A percentile compares a stretch with the other conserved stretches of the same genome.
Conservation (phyloP, 1,140 invertebrate species). For the Carcinoscorpius rotundicauda region DNA sequence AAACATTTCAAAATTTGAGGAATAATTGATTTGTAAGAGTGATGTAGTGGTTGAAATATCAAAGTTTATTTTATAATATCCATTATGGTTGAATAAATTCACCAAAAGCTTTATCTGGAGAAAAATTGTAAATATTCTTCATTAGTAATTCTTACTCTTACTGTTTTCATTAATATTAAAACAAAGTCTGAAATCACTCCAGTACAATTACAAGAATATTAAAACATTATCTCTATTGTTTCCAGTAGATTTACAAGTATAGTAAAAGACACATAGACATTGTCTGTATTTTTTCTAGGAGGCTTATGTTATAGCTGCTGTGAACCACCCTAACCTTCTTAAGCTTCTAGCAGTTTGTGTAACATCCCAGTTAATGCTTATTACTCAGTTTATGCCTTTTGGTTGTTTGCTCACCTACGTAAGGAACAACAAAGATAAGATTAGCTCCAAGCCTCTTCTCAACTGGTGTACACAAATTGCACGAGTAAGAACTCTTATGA, state of each 20-base stretch:
- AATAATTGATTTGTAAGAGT: too few species aligned
- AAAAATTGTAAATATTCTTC: too few species aligned
- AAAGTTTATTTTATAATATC: too few species aligned
- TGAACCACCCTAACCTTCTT: conserved; percentile 89
- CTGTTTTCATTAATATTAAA: too few species aligned
- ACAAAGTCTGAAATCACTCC: too few species aligned
- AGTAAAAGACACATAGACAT: too few species aligned
- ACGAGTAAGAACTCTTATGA: conserved; percentile 39
- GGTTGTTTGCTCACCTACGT: conserved; percentile 94
- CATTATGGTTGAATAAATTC: too few species aligned
- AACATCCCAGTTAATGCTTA: conserved; percentile 93
- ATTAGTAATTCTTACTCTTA: too few species aligned
- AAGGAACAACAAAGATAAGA: conserved; percentile 78
- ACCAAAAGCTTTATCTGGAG: too few species aligned
- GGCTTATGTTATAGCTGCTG: conserved; percentile 95
- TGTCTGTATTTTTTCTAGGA: conserved; percentile 39
- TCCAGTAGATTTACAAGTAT: conserved; percentile 8
- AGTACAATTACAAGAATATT: too few species aligned
- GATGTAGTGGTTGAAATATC: too few species aligned
- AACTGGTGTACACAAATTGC: conserved; percentile 99
- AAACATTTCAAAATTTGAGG: too few species aligned
- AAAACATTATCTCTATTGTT: not conserved
- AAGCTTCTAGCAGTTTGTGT: conserved; percentile 92
- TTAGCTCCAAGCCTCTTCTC: conserved; percentile 84
- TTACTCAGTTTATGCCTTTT: conserved; percentile 93